Conservation (phyloP, 2,888 invertebrate genomes). For the Cheilosia urbana region DNA sequence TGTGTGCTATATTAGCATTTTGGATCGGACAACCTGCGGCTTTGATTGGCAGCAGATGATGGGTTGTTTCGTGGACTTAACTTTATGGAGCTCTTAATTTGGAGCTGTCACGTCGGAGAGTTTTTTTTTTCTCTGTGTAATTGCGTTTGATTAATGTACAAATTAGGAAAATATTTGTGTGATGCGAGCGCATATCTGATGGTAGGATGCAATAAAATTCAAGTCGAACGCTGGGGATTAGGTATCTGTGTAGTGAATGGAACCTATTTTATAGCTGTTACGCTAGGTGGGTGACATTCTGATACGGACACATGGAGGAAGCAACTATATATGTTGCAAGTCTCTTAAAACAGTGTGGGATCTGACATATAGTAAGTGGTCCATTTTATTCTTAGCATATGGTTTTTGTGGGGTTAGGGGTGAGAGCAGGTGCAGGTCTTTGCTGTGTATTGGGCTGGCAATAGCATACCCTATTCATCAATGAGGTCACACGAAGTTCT, state of each 20-base stretch:
- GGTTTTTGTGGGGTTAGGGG: no score
- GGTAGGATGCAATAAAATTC: no score
- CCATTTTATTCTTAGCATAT: no score
- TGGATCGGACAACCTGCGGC: slow-evolving; percentile 66
- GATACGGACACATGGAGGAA: slow-evolving; percentile 1
- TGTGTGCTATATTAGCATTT: slow-evolving; percentile 70
- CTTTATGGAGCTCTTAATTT: slow-evolving; percentile 72
- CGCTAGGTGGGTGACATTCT: slow-evolving; percentile 26
- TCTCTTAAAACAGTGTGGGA: no score
- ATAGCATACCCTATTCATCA: no score
- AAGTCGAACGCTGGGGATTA: not conserved
- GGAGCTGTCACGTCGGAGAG: slow-evolving; percentile 51
- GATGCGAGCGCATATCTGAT: slow-evolving; percentile 8
- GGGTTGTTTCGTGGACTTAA: slow-evolving; percentile 52
- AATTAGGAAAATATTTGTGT: slow-evolving; percentile 57
- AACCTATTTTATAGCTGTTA: slow-evolving; percentile 26
- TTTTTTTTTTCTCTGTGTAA: slow-evolving; percentile 60
- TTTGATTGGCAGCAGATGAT: slow-evolving; percentile 61
- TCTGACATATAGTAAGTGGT: no score
- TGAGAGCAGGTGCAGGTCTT: no score
- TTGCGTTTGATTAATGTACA: slow-evolving; percentile 71
- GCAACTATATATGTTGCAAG: not conserved
- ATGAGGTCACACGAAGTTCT: no score
- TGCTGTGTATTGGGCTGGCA: no score
- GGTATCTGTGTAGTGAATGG: not conserved